Evolutionary conservation across 2,888 invertebrate species (phyloP).

Genomic region (Callyntrura guangdongensis): DNA sequence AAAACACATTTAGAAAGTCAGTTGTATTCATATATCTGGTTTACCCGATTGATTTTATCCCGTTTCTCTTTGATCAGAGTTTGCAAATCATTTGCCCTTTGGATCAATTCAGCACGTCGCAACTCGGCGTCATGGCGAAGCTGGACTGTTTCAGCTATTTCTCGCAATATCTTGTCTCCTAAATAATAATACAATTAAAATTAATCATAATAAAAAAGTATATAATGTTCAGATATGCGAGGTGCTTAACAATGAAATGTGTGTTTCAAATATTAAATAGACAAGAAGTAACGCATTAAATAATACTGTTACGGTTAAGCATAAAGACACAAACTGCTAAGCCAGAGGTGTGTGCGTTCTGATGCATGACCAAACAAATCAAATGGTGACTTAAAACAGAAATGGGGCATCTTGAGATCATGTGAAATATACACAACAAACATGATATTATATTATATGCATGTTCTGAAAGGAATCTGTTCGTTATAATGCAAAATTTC

Average conservation of each 20-base stretch:
- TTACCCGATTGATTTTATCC: constrained; percentile 85
- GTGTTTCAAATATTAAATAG: not conserved
- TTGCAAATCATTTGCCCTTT: constrained; percentile 85
- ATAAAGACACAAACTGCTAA: too few species aligned
- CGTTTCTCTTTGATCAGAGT: constrained; percentile 84
- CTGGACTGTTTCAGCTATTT: constrained; percentile 85
- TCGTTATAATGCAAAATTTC: not conserved
- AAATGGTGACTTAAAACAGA: constrained; percentile 61
- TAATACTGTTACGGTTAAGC: too few species aligned
- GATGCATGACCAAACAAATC: constrained; percentile 72
- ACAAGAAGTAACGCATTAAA: not conserved
- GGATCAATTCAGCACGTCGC: constrained; percentile 84
- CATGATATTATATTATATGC: not conserved
- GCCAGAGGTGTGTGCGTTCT: not conserved
- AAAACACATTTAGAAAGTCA: not conserved
- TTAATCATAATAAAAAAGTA: not conserved
- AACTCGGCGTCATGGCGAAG: constrained; percentile 84
- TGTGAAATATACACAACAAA: not conserved
- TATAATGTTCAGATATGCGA: not conserved
- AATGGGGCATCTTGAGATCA: constrained; percentile 57
- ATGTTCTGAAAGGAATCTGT: not conserved
- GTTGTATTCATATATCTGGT: constrained; percentile 8
- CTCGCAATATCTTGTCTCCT: constrained; percentile 85
- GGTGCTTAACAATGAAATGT: not conserved
- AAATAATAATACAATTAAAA: constrained; percentile 32